Base-by-base conservation (phyloP, 2,888 invertebrate species). In the Orthonevra nobilis region DNA sequence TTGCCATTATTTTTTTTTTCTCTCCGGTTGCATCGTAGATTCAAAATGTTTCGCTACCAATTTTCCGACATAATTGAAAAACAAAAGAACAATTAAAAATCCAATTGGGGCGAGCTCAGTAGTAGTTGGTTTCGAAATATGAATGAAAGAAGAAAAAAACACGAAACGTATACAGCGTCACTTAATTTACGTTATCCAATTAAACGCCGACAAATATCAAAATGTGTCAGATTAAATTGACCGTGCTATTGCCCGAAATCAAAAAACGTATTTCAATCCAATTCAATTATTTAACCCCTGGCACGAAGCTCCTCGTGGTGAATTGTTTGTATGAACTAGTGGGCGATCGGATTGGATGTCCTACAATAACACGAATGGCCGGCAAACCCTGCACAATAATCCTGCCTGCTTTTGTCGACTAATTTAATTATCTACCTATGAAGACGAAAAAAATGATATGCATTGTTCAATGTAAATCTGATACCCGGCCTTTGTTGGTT, bases 211-310 rank as follows among this genome's bases (percentile, higher is more conserved):
- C 79, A 79, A 79, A 73, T 77, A 77, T 72, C 64, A 64, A 60
- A 63, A 58, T 58, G 72, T 77, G 72, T 77, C 77, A 77, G 52
- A 77, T 72, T 77, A 77, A 72, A 77, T 79, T 79, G 73, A 48
- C 64, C 28, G 58, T 26, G 48, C 52, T 60, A 72, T 72, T 17
- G 17, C 36, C 46, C 12, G 48, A 52, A 68, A 73, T 73, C 66
- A 61, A 48, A 73, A 68, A 79, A 79, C 79, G 79, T 79, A 79
- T 79, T 73, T 72, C 79, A 68, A 73, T 79, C 73, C 79, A 66
- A 79, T 79, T 79, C 73, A 79, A 79, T 79, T 79, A 77, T 70
- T 58, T 77, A 44, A 4, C 30, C 69, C 60, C 54, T n/a, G n/a
- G n/a, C n/a, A n/a, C n/a, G n/a, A n/a, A n/a, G n/a, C n/a, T 34